Conservation (phyloP, 1,140 invertebrate genomes). For the Panagrolaimus sp. region DNA sequence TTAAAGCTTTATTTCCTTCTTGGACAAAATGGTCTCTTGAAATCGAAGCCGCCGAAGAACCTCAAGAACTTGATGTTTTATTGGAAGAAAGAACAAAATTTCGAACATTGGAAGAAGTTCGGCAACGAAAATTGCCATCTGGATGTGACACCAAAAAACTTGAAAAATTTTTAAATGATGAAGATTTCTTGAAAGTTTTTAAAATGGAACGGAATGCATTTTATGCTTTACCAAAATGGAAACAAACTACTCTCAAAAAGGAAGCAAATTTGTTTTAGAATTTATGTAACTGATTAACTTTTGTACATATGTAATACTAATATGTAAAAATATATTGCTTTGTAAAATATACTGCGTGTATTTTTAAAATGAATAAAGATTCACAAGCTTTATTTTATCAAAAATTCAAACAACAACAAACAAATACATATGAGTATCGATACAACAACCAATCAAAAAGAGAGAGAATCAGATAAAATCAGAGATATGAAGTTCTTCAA, state of each 20-base stretch:
- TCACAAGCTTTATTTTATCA: no score
- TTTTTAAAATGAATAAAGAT: no score
- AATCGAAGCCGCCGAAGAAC: no score
- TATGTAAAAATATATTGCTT: no score
- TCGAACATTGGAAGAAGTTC: background rate
- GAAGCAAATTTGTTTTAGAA: slow-evolving; percentile 74
- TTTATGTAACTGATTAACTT: no score
- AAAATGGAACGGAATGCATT: slow-evolving; percentile 76
- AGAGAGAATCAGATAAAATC: slow-evolving; percentile 65
- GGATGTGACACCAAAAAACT: background rate
- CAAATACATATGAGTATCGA: no score
- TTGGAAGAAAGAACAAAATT: background rate
- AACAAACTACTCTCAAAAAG: slow-evolving; percentile 80
- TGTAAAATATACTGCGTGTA: no score
- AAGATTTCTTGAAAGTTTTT: slow-evolving; percentile 78
- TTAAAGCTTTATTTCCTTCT: slow-evolving; percentile 34
- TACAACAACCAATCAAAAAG: slow-evolving; percentile 14
- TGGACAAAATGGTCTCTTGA: no score
- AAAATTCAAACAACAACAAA: no score
- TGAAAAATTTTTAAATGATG: slow-evolving; percentile 75
- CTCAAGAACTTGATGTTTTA: background rate
- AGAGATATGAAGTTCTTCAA: slow-evolving; percentile 93
- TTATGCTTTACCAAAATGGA: slow-evolving; percentile 75
- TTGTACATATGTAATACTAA: no score
- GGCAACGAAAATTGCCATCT: background rate